phyloP scores from a whole-genome alignment of 2,797 vertebrate species.

The Sebastes matsubarae region DNA sequence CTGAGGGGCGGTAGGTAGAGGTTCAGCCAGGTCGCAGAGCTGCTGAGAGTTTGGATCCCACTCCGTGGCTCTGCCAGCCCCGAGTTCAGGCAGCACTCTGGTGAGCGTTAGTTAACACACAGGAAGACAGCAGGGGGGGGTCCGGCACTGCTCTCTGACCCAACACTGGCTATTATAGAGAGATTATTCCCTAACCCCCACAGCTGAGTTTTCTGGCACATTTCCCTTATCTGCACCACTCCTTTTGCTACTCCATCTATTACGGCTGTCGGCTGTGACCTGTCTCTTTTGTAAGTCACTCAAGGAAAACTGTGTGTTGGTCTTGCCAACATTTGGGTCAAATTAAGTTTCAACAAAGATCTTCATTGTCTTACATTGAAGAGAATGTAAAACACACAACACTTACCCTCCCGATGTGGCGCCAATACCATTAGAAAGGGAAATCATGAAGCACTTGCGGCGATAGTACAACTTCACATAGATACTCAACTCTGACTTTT shows the following conservation, averaged over 20 bases:
- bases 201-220: constrained; percentile 72
- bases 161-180: constrained; percentile 77
- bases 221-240: constrained; percentile 73
- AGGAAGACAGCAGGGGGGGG: constrained; percentile 60
- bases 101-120: constrained; percentile 83
- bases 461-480: constrained; percentile 51
- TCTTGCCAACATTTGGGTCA: constrained; percentile 70
- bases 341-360: constrained; percentile 68
- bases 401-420: constrained; percentile 28
- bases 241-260: constrained; percentile 67
- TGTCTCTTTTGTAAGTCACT: constrained; percentile 71
- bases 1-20: constrained; percentile 50
- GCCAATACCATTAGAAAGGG: constrained; percentile 44
- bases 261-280: constrained; percentile 77
- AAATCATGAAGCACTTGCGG: constrained; percentile 59
- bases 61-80: constrained; percentile 62
- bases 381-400: constrained; percentile 57
- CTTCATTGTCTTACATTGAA: constrained; percentile 55
- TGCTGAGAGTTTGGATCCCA: constrained; percentile 67
- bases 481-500: constrained; percentile 40
- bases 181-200: constrained; percentile 81
- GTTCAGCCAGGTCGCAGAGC: constrained; percentile 66
- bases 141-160: constrained; percentile 77
- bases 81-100: constrained; percentile 66
- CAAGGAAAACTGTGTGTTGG: constrained; percentile 50